Percentiles rank a stretch among this genome's conserved stretches.
Conservation (phyloP, 2,888 invertebrate species). For the Baccha elongata region DNA sequence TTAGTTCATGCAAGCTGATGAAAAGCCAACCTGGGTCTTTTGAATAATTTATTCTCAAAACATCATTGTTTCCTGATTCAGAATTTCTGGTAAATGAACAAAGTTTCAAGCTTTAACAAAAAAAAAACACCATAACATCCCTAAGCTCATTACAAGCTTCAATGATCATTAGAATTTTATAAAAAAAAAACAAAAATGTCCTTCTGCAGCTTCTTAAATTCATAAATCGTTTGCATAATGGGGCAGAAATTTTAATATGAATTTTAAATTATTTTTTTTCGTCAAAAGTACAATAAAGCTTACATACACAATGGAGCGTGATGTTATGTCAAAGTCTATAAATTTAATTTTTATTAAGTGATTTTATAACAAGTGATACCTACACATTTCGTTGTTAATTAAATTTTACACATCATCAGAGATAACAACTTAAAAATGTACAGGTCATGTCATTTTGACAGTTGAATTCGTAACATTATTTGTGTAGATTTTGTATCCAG, state of each 20-base stretch:
- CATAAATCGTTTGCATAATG: slow-evolving; percentile 64
- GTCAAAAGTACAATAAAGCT: slow-evolving; percentile 4
- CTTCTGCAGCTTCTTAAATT: slow-evolving; percentile 37
- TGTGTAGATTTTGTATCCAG: background rate
- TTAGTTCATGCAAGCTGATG: background rate
- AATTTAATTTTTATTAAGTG: background rate
- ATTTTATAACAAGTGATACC: too few species aligned
- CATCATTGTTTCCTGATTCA: slow-evolving; percentile 32
- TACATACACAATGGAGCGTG: slow-evolving; percentile 48
- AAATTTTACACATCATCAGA: slow-evolving; percentile 49
- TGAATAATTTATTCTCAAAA: slow-evolving; percentile 46
- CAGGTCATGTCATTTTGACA: slow-evolving; percentile 47
- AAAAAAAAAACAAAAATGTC: too few species aligned
- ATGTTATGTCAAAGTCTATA: slow-evolving; percentile 24
- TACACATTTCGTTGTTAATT: slow-evolving; percentile 17
- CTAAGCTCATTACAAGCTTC: slow-evolving; percentile 26
- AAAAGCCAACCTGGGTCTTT: slow-evolving; percentile 17
- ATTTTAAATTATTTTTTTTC: slow-evolving; percentile 6
- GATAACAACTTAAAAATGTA: background rate
- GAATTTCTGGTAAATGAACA: slow-evolving; percentile 20
- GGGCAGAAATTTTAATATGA: slow-evolving; percentile 54
- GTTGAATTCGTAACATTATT: background rate
- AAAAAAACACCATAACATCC: slow-evolving; percentile 1
- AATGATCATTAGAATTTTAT: slow-evolving; percentile 51
- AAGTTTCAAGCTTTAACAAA: background rate